phyloP scores from a whole-genome alignment of 2,888 invertebrate species.

The Oscheius sp. region DNA sequence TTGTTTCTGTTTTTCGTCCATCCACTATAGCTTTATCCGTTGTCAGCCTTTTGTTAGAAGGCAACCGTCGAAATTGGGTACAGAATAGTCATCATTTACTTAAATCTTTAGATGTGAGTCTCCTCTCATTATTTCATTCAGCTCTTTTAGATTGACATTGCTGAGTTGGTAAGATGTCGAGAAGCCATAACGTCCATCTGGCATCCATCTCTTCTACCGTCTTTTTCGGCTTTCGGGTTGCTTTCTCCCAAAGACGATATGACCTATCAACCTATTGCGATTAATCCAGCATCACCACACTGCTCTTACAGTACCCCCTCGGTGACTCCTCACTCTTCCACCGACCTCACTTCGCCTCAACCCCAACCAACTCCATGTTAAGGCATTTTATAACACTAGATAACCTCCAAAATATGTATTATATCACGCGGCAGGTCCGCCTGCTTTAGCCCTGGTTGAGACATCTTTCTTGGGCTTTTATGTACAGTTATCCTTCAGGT shows the following conservation, averaged over 20 bases:
- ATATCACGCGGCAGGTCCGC: slow-evolving; percentile 6
- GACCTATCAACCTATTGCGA: neutral
- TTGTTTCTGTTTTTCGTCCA: slow-evolving; percentile 41
- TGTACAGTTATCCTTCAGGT: too few species aligned
- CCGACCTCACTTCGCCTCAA: slow-evolving; percentile 31
- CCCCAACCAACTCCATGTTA: slow-evolving; percentile 51
- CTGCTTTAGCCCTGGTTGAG: neutral
- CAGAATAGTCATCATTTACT: slow-evolving; percentile 30
- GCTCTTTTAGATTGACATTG: slow-evolving; percentile 43
- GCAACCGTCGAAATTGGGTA: slow-evolving; percentile 45
- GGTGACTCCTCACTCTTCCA: neutral
- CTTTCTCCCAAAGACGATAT: slow-evolving; percentile 22
- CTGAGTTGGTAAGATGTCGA: slow-evolving; percentile 44
- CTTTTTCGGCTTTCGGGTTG: slow-evolving; percentile 45
- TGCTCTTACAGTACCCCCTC: slow-evolving; percentile 1
- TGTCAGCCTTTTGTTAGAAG: slow-evolving; percentile 45
- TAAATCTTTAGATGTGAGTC: slow-evolving; percentile 35
- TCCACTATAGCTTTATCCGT: slow-evolving; percentile 44
- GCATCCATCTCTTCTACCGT: slow-evolving; percentile 42
- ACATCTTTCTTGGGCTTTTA: too few species aligned
- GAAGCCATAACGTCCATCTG: slow-evolving; percentile 39
- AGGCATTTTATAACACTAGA: neutral
- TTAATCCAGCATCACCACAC: neutral
- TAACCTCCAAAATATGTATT: neutral
- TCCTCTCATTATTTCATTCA: neutral